Percentiles rank a stretch among this genome's conserved stretches.
Conservation (phyloP, 1,140 invertebrate species). For the Palaemon carinicauda region DNA sequence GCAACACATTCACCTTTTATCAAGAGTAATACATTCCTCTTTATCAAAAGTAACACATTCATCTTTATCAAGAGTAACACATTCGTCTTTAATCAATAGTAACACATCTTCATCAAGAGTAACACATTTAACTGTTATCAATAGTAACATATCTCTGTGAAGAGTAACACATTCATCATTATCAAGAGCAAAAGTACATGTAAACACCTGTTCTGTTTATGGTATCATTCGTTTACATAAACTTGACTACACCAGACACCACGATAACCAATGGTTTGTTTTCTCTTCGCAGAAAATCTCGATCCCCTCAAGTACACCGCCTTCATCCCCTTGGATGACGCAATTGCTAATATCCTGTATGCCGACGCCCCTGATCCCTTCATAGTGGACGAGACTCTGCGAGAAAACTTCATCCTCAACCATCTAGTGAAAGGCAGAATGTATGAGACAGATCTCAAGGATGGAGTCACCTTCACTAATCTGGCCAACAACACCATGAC, state of each 20-base stretch:
- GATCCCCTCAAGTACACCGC: constrained; percentile 68
- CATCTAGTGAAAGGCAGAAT: constrained; percentile 72
- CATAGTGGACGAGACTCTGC: constrained; percentile 67
- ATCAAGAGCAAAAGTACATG: not conserved
- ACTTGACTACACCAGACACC: not conserved
- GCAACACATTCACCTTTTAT: too few species aligned
- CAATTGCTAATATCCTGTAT: constrained; percentile 70
- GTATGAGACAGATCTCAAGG: constrained; percentile 70
- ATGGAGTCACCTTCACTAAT: constrained; percentile 65
- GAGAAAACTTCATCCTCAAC: constrained; percentile 70
- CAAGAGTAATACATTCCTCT: too few species aligned
- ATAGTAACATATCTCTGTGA: not conserved
- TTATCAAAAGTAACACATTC: too few species aligned
- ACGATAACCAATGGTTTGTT: too few species aligned
- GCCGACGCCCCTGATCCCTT: constrained; percentile 70
- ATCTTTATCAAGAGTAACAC: too few species aligned
- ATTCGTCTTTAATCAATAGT: too few species aligned
- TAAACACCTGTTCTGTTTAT: not conserved
- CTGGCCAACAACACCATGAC: constrained; percentile 40
- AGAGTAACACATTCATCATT: not conserved
- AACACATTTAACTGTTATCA: too few species aligned
- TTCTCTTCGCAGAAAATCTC: constrained; percentile 36
- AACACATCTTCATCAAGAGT: too few species aligned
- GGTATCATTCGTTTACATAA: constrained; percentile 10
- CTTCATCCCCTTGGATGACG: constrained; percentile 71